phyloP scores from a whole-genome alignment of 2,797 vertebrate species.

The Streptopelia turtur region DNA sequence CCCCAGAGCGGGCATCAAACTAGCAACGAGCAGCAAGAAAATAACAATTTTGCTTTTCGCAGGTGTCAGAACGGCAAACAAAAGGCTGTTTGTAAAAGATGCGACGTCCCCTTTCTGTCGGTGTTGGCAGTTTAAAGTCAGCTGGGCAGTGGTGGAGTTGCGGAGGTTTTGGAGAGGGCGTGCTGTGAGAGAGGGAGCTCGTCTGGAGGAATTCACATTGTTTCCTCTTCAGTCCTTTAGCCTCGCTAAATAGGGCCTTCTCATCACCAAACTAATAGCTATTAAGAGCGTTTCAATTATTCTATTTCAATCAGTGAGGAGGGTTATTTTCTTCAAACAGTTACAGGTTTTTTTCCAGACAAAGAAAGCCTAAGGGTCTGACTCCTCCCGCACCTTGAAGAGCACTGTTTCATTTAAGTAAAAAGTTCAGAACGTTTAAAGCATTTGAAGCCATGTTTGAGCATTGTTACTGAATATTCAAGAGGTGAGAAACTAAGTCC shows the following conservation, averaged over 20 bases:
- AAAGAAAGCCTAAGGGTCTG: background rate
- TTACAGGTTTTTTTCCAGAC: background rate
- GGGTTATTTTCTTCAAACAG: background rate
- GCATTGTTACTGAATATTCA: background rate
- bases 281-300: background rate
- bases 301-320: background rate
- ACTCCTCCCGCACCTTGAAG: background rate
- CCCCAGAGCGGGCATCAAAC: conserved; percentile 85
- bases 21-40: conserved; percentile 76
- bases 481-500: background rate
- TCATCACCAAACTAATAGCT: background rate
- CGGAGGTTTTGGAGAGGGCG: conserved; percentile 3
- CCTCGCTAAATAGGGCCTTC: background rate
- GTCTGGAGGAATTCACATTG: background rate
- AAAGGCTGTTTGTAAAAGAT: conserved; percentile 55
- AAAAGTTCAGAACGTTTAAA: background rate
- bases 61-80: conserved; percentile 70
- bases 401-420: background rate
- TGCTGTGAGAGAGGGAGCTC: background rate
- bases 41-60: conserved; percentile 75
- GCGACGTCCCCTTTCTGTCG: background rate
- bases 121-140: conserved; percentile 14
- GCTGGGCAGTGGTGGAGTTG: background rate
- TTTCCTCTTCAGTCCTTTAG: conserved; percentile 10
- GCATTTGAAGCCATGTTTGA: background rate